Base-by-base conservation (phyloP, 2,113 vertebrate genomes). In the Bagarius yarrelli region DNA sequence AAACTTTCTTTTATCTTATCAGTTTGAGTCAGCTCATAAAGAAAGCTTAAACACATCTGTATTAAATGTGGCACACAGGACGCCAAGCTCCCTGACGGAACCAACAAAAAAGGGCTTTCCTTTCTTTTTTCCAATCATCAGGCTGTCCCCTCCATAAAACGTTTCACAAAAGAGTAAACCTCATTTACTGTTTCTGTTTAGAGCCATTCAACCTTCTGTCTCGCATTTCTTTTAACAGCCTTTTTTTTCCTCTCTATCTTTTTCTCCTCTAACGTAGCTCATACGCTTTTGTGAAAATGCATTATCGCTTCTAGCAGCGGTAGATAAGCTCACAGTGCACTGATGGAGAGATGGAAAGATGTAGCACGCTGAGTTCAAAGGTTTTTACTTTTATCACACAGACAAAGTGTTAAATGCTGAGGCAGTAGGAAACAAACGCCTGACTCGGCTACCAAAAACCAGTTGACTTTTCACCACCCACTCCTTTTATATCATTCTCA, bases 21-120 rank as follows among this genome's bases (percentile, higher is more conserved):
- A 83, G 87, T 91, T 87, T 80, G 86, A 87, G 83, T 79, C 52
- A 83, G 88, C 89, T 92, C 90, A 91, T 92, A 79, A 91, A 75
- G 72, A 82, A 85, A 88, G 86, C 86, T 89, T 90, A 89, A 91
- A 90, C 87, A 89, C 6, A 47, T 47, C 11, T 80, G 83, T 86
- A 87, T 91, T 90, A 90, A 88, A 89, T 87, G 89, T 87, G 52
- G 86, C 55, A 32, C 61, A 32, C 71, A 69, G 75, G 47, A 70
- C 1, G 86, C 61, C 0, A 36, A 74, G 70, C 73, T 63, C 84
- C 67, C 69, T 82, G 83, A 80, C 73, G 61, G 61, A 77, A 60
- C 8, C 55, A 18, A 5, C 59, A 66, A 79, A 83, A 47, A 55
- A 64, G 44, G 40, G 18, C n/a, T 3, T 53, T 72, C 64, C 57